phyloP scores from a whole-genome alignment of 2,888 invertebrate species.

The Alloplasta piceator region DNA sequence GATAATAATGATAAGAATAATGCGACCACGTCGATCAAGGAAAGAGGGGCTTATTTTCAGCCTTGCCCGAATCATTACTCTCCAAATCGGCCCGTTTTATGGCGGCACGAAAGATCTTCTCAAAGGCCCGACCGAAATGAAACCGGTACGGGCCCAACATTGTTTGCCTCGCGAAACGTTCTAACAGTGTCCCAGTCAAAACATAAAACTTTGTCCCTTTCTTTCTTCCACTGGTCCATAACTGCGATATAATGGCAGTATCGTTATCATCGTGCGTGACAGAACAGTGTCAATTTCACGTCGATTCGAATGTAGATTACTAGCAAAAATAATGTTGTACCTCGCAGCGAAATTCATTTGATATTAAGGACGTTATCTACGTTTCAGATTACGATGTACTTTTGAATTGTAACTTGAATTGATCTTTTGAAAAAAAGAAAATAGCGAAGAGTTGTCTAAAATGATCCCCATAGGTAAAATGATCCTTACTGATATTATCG shows the following conservation, averaged over 20 bases:
- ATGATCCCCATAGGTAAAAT: no score
- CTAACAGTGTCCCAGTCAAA: constrained; percentile 59
- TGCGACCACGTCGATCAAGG: neutral
- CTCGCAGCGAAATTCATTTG: no score
- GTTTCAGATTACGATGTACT: no score
- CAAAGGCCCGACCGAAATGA: constrained; percentile 36
- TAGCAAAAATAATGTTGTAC: no score
- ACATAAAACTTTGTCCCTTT: constrained; percentile 40
- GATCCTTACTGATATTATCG: no score
- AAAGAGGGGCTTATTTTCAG: no score
- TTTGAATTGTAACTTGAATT: no score
- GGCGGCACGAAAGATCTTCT: constrained; percentile 25
- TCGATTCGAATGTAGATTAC: neutral
- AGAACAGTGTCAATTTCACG: constrained; percentile 37
- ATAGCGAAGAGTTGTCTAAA: no score
- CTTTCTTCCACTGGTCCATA: constrained; percentile 4
- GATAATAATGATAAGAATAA: neutral
- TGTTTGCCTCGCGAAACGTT: constrained; percentile 59
- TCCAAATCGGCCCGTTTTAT: no score
- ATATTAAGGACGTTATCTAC: no score
- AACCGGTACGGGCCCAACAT: constrained; percentile 28
- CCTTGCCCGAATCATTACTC: no score
- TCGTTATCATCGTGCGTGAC: constrained; percentile 40
- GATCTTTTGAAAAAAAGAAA: no score
- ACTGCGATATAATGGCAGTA: constrained; percentile 2